Conservation (phyloP, 1,140 invertebrate species). For the Brachionus plicatilis region DNA sequence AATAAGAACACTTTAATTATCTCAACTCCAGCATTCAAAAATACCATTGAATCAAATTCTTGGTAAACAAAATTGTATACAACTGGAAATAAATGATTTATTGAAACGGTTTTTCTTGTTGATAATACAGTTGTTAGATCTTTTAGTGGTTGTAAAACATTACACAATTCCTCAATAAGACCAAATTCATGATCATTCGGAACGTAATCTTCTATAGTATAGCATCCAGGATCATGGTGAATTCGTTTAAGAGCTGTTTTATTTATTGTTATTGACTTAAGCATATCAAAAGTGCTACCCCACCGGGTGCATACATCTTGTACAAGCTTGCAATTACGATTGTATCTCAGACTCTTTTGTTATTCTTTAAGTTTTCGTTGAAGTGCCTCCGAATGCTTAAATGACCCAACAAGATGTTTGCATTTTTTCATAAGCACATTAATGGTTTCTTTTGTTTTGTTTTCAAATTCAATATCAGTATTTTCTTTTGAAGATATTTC, state of each 20-base stretch:
- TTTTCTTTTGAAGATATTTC: background rate
- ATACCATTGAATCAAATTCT: constrained; percentile 14
- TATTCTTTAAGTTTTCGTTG: background rate
- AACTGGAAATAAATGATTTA: constrained; percentile 1
- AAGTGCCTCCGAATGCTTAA: background rate
- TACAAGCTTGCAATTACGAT: constrained; percentile 18
- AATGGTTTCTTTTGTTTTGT: too few species aligned
- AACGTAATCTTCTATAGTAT: background rate
- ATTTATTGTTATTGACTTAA: background rate
- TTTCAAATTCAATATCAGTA: background rate
- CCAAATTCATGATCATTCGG: constrained; percentile 8
- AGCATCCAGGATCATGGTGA: background rate
- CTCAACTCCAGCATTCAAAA: background rate
- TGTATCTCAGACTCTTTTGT: background rate
- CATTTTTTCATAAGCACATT: background rate
- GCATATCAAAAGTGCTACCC: background rate
- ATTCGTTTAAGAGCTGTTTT: background rate
- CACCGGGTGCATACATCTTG: constrained; percentile 24
- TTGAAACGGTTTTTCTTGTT: background rate
- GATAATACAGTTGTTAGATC: constrained; percentile 8
- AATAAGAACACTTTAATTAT: background rate
- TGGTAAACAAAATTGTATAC: constrained; percentile 16
- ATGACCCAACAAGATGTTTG: constrained; percentile 12
- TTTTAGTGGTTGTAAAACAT: background rate
- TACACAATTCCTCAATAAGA: background rate